These are phyloP conservation scores for Polypedilum pembai DNA, from an alignment of 1,140 invertebrate genomes.

Conservation along the genomic window DNA sequence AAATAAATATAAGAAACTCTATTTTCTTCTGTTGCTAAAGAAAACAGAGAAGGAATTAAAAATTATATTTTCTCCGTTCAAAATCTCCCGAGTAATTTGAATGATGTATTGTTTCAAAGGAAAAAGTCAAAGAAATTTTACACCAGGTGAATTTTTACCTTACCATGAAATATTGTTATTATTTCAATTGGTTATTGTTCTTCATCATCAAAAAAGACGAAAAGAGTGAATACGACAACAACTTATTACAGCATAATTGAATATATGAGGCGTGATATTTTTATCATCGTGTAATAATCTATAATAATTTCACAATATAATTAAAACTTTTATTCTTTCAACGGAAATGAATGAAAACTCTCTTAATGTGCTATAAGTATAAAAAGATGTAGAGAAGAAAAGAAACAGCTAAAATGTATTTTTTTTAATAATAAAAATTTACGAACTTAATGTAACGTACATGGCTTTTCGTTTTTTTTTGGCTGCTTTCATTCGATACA, in stretches of 20 bases:
- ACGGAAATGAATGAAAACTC: constrained; percentile 8
- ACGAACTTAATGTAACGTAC: neutral
- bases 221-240: constrained; percentile 10
- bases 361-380: neutral
- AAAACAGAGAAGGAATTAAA: constrained; percentile 14
- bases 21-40: no score
- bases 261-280: constrained; percentile 27
- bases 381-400: neutral
- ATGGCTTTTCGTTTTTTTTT: neutral
- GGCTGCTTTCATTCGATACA: neutral
- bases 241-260: constrained; percentile 25
- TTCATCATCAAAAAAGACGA: neutral
- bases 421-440: neutral
- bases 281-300: constrained; percentile 15
- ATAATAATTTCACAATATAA: constrained; percentile 21
- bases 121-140: constrained; percentile 27
- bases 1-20: no score
- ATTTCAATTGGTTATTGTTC: constrained; percentile 27
- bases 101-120: constrained; percentile 28
- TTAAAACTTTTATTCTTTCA: constrained; percentile 9
- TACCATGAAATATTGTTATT: constrained; percentile 7
- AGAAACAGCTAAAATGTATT: neutral
- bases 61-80: neutral
- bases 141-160: neutral
- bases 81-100: constrained; percentile 22